phyloP scores from a whole-genome alignment of 2,797 vertebrate species.

The Tarsius wallacei region DNA sequence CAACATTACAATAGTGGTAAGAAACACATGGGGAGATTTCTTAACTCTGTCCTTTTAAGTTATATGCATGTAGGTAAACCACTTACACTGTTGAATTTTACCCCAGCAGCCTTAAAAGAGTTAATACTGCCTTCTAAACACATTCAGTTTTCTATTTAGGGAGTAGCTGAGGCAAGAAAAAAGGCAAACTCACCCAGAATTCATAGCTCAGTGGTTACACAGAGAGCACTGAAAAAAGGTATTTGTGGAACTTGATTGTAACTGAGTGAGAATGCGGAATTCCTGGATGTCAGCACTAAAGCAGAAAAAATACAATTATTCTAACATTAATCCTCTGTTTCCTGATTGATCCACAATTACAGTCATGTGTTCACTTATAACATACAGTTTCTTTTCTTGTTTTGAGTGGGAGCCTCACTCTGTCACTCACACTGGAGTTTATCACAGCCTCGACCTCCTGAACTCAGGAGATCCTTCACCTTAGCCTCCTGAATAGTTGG shows the following conservation, averaged over 20 bases:
- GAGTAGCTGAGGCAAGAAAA: neutral
- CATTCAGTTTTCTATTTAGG: conserved; percentile 1
- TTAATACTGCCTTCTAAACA: neutral
- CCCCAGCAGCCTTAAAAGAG: neutral
- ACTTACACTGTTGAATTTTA: neutral
- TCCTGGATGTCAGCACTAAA: neutral
- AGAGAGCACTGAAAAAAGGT: neutral
- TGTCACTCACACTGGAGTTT: too few species aligned
- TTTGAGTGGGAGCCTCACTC: neutral
- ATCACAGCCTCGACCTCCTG: too few species aligned
- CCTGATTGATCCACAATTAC: neutral
- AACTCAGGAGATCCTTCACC: too few species aligned
- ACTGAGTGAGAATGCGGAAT: neutral
- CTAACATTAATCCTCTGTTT: neutral
- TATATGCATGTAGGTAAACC: neutral
- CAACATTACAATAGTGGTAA: neutral
- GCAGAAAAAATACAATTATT: neutral
- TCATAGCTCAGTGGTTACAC: neutral
- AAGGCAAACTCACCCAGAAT: neutral
- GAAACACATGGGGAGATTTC: neutral
- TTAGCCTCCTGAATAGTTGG: too few species aligned
- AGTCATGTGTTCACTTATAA: neutral
- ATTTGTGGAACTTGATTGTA: neutral
- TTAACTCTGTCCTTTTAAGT: neutral
- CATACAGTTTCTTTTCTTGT: neutral